These are phyloP conservation scores for Melanerpes aurifrons DNA, from an alignment of 2,113 vertebrate genomes.

Conservation along the genomic window DNA sequence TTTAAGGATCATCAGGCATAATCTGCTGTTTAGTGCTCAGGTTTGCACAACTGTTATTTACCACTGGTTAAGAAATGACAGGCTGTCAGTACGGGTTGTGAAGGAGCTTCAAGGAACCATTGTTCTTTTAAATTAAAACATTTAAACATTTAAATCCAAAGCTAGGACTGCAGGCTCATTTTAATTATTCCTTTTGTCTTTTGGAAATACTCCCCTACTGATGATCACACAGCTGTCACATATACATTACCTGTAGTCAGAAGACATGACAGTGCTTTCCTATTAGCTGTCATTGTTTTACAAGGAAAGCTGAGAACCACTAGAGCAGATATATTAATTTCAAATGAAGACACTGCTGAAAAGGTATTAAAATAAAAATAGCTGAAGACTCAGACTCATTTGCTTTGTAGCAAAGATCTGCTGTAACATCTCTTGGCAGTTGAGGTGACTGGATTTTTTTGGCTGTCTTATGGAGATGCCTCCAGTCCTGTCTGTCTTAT, in stretches of 20 bases:
- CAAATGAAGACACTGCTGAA: conserved; percentile 23
- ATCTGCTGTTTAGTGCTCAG: conserved; percentile 66
- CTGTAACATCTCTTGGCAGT: neutral
- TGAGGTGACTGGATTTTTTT: neutral
- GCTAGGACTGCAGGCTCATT: conserved; percentile 71
- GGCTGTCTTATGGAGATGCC: neutral
- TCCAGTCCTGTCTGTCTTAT: neutral
- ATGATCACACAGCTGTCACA: conserved; percentile 74
- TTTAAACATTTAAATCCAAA: conserved; percentile 79
- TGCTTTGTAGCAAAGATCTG: neutral
- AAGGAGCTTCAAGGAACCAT: conserved; percentile 71
- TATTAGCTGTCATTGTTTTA: conserved; percentile 64
- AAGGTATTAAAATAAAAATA: conserved; percentile 43
- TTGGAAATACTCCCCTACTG: conserved; percentile 50
- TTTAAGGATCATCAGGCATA: conserved; percentile 47
- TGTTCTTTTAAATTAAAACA: conserved; percentile 82
- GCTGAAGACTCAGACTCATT: neutral
- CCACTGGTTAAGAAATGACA: conserved; percentile 67
- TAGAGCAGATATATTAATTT: conserved; percentile 66
- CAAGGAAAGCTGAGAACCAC: conserved; percentile 36
- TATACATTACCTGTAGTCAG: conserved; percentile 59
- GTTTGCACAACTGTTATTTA: conserved; percentile 1
- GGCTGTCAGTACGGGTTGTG: conserved; percentile 68
- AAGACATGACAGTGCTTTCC: conserved; percentile 62
- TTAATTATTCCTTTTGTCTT: conserved; percentile 80